Conservation (phyloP, 2,888 invertebrate species). For the Drepana falcataria region DNA sequence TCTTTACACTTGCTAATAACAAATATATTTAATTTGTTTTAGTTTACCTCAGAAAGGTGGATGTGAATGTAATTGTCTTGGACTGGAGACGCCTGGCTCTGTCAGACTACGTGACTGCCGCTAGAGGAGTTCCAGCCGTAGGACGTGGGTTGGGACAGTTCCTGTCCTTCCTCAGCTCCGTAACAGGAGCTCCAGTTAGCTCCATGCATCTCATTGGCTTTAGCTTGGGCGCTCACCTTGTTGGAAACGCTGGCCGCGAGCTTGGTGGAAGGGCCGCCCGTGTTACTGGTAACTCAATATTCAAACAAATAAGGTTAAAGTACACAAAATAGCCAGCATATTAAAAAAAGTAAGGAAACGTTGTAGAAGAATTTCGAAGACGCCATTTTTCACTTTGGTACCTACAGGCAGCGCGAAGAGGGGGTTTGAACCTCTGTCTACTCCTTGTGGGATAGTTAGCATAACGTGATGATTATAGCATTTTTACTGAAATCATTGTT, state of each 20-base stretch:
- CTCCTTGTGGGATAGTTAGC: too few species aligned
- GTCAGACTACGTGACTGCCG: conserved; percentile 46
- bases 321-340: too few species aligned
- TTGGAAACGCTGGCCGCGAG: conserved; percentile 56
- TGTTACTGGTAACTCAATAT: conserved; percentile 44
- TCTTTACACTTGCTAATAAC: too few species aligned
- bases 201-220: conserved; percentile 65
- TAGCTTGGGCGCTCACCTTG: conserved; percentile 70
- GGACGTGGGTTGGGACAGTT: conserved; percentile 62
- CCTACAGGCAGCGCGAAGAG: too few species aligned
- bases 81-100: conserved; percentile 57
- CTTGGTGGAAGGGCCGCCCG: conserved; percentile 50
- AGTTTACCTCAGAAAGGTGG: conserved; percentile 44
- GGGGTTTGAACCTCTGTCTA: too few species aligned
- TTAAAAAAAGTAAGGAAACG: too few species aligned
- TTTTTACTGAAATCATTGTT: too few species aligned
- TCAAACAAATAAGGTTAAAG: too few species aligned
- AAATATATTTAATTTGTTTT: neutral
- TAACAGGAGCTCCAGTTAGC: conserved; percentile 38
- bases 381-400: too few species aligned
- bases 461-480: too few species aligned
- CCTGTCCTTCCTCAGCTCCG: conserved; percentile 41
- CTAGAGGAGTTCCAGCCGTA: conserved; percentile 46
- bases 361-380: too few species aligned
- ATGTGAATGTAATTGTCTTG: conserved; percentile 57